Evolutionary conservation across 1,140 invertebrate species (phyloP).

Genomic region (Anoplophora glabripennis): DNA sequence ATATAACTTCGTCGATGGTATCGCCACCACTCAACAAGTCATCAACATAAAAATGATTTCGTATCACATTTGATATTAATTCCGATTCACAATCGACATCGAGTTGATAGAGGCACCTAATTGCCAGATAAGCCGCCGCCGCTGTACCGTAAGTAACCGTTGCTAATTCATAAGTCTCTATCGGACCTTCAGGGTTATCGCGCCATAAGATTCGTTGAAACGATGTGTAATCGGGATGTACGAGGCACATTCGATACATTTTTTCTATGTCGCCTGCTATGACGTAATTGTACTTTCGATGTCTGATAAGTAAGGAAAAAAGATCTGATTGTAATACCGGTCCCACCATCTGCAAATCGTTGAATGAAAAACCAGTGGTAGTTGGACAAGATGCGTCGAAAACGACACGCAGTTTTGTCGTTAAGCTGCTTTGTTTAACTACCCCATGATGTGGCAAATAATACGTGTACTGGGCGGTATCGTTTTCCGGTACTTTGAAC

Average conservation of each 20-base stretch:
- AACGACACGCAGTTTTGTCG: slow-evolving; percentile 34
- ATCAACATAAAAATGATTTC: too few species aligned
- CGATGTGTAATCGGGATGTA: slow-evolving; percentile 27
- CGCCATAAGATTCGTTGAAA: slow-evolving; percentile 38
- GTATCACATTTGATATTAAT: too few species aligned
- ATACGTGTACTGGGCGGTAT: slow-evolving; percentile 3
- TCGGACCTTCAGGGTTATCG: neutral
- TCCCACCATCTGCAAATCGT: slow-evolving; percentile 43
- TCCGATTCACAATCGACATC: too few species aligned
- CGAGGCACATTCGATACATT: slow-evolving; percentile 41
- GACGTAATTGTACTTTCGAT: slow-evolving; percentile 30
- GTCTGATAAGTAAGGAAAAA: slow-evolving; percentile 36
- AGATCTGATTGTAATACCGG: slow-evolving; percentile 46
- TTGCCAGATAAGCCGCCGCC: too few species aligned
- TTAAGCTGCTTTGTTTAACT: slow-evolving; percentile 24
- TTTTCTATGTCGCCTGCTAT: slow-evolving; percentile 44
- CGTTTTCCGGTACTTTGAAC: slow-evolving; percentile 4
- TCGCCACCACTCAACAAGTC: too few species aligned
- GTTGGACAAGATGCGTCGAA: slow-evolving; percentile 37
- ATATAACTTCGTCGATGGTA: too few species aligned
- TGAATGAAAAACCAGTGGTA: slow-evolving; percentile 38
- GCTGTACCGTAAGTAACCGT: too few species aligned
- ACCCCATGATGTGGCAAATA: slow-evolving; percentile 44
- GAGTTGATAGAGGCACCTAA: too few species aligned
- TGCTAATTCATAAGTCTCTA: too few species aligned